Conservation (phyloP, 1,140 invertebrate species). For the Euschistus heros region DNA sequence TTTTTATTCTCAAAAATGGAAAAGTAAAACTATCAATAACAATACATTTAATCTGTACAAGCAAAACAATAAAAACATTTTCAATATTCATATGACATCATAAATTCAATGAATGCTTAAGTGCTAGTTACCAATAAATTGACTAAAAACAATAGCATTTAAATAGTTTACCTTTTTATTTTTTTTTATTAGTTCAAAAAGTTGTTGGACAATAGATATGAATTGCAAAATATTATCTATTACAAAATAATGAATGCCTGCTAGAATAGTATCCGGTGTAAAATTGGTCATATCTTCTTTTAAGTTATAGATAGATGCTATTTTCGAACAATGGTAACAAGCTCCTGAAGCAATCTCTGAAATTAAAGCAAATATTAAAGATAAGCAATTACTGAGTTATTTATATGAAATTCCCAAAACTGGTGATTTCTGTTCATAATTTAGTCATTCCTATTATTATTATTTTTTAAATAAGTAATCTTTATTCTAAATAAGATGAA, state of each 20-base stretch:
- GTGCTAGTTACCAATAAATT: too few relatives aligned
- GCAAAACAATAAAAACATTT: too few relatives aligned
- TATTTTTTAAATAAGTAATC: too few relatives aligned
- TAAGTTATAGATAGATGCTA: conserved; percentile 16
- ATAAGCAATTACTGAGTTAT: too few relatives aligned
- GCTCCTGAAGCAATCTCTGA: conserved; percentile 25
- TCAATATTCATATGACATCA: not conserved
- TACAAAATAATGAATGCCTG: conserved; percentile 23
- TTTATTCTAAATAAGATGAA: too few relatives aligned
- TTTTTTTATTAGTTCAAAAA: conserved; percentile 22
- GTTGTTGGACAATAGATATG: conserved; percentile 18
- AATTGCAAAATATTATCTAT: conserved; percentile 20
- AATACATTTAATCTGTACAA: conserved; percentile 29
- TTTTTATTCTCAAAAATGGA: conserved; percentile 26
- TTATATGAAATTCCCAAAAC: too few relatives aligned
- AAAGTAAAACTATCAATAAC: conserved; percentile 30
- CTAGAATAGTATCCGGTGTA: conserved; percentile 11
- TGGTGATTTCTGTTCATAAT: too few relatives aligned
- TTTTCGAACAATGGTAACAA: conserved; percentile 19
- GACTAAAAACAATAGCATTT: not conserved
- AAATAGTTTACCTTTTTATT: conserved; percentile 24
- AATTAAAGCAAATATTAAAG: conserved; percentile 9
- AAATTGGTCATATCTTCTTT: conserved; percentile 15
- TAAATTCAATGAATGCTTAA: not conserved
- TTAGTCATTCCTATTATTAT: too few relatives aligned